These are phyloP conservation scores for Nephrotoma flavescens DNA, from an alignment of 2,888 invertebrate genomes.

Conservation along the genomic window DNA sequence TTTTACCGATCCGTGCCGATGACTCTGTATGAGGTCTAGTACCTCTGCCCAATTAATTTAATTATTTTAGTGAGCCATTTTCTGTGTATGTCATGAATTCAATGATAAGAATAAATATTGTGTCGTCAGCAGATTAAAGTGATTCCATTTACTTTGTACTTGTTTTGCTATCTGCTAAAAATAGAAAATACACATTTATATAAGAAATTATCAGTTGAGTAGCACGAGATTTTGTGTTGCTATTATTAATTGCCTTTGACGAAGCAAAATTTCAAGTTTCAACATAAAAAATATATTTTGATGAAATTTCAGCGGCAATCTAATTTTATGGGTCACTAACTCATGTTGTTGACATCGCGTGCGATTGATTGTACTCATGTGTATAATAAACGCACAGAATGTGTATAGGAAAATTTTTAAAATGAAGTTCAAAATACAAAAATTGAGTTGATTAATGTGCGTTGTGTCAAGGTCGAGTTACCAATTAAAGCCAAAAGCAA, in stretches of 20 bases:
- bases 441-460: neutral
- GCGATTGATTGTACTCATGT: neutral
- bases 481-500: neutral
- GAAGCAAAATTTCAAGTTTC: neutral
- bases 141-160: neutral
- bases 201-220: neutral
- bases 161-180: neutral
- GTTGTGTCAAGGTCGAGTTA: neutral
- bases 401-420: neutral
- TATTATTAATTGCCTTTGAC: neutral
- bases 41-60: neutral
- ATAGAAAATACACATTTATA: neutral
- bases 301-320: neutral
- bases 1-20: neutral
- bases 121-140: neutral
- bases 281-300: neutral
- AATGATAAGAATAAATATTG: neutral
- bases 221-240: neutral
- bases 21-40: neutral
- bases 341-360: neutral
- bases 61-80: neutral
- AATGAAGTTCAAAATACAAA: neutral
- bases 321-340: neutral
- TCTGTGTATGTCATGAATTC: neutral
- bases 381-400: neutral